phyloP scores from a whole-genome alignment of 2,888 invertebrate genomes.

The Polyommatus icarus region DNA sequence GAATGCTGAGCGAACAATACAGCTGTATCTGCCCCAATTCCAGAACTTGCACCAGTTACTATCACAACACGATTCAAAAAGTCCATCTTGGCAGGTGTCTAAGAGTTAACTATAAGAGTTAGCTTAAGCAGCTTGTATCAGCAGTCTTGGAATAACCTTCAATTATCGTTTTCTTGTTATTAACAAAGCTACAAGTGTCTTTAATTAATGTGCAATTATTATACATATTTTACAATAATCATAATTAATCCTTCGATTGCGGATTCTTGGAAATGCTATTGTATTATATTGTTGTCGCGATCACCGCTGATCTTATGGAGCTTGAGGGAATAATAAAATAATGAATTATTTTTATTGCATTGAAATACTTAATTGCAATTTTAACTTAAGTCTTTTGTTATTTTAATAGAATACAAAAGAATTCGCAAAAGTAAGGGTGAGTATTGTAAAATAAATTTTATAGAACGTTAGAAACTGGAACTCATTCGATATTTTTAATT shows the following conservation, averaged over 20 bases:
- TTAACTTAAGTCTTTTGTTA: too few relatives aligned
- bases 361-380: too few relatives aligned
- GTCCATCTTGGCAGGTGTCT: conserved; percentile 64
- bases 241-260: too few relatives aligned
- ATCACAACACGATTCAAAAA: conserved; percentile 82
- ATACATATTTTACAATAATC: too few relatives aligned
- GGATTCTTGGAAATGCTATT: too few relatives aligned
- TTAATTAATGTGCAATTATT: too few relatives aligned
- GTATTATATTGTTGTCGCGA: too few relatives aligned
- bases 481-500: conserved; percentile 12
- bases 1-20: conserved; percentile 84
- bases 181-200: too few relatives aligned
- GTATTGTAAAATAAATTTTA: neutral
- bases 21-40: conserved; percentile 86
- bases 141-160: neutral
- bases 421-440: neutral
- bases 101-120: conserved; percentile 28
- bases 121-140: conserved; percentile 29
- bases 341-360: too few relatives aligned
- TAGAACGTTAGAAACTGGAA: neutral
- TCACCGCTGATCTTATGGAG: too few relatives aligned
- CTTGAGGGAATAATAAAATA: too few relatives aligned
- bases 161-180: conserved; percentile 4
- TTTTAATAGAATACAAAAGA: neutral
- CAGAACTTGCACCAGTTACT: conserved; percentile 86